Conservation (phyloP, 1,140 invertebrate genomes). For the Trichonephila clavata region DNA sequence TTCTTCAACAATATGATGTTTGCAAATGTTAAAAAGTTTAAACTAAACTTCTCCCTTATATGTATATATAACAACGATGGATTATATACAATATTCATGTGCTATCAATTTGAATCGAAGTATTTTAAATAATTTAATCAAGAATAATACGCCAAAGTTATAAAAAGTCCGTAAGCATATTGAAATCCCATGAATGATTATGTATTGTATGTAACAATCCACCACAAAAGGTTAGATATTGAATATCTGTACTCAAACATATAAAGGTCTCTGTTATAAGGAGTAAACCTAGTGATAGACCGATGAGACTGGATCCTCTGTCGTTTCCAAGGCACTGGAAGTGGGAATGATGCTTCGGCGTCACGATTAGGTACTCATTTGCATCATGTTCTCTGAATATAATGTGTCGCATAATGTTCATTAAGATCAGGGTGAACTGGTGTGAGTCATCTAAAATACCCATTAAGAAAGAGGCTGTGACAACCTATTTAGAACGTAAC, state of each 20-base stretch:
- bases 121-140: too few species aligned
- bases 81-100: too few species aligned
- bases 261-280: neutral
- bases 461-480: conserved; percentile 21
- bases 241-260: neutral
- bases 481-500: conserved; percentile 43
- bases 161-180: too few species aligned
- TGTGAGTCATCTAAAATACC: neutral
- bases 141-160: too few species aligned
- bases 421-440: neutral
- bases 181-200: too few species aligned
- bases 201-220: too few species aligned
- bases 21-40: too few species aligned
- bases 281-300: neutral
- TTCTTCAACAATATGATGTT: too few species aligned
- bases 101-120: too few species aligned
- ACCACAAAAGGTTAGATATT: too few species aligned
- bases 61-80: too few species aligned
- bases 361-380: conserved; percentile 54
- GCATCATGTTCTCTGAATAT: conserved; percentile 49
- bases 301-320: conserved; percentile 5
- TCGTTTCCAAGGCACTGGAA: neutral
- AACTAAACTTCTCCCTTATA: too few species aligned
- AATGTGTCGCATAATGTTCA: neutral
- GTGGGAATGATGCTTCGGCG: conserved; percentile 36